Percentiles rank a stretch among this genome's conserved stretches.
phyloP scores from a whole-genome alignment of 37 sponge, comb jelly and placozoan species.

The Corticium candelabrum region DNA sequence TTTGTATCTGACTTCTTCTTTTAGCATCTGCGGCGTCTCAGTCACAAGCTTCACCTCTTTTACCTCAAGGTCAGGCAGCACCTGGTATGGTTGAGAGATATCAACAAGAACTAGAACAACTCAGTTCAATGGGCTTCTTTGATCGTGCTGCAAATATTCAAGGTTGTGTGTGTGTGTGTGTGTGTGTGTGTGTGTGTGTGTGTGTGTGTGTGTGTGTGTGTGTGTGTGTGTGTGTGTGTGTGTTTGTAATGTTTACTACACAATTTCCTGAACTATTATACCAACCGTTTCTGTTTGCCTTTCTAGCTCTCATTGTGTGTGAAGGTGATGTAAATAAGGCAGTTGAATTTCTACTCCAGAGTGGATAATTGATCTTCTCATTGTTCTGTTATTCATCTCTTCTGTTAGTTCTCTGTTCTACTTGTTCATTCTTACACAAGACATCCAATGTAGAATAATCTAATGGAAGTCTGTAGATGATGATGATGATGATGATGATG shows the following conservation, averaged over 20 bases:
- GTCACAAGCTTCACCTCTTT: too few species aligned
- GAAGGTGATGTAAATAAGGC: slow-evolving; percentile 2
- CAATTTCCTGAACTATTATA: too few species aligned
- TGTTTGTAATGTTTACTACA: too few species aligned
- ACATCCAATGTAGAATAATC: too few species aligned
- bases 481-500: too few species aligned
- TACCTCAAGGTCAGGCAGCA: background rate
- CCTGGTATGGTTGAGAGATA: background rate
- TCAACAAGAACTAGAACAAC: background rate
- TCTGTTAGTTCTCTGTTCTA: too few species aligned
- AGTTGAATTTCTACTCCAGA: background rate
- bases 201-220: slow-evolving; percentile 2
- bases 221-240: slow-evolving; percentile 19
- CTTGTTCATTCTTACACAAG: too few species aligned
- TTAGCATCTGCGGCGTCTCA: background rate
- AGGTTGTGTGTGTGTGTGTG: slow-evolving; percentile 14
- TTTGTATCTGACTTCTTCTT: background rate
- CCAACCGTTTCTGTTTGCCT: background rate
- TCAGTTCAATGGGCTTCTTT: background rate
- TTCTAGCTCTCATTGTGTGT: background rate
- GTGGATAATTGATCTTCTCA: background rate
- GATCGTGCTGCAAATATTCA: slow-evolving; percentile 10
- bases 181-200: background rate
- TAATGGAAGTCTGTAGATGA: too few species aligned
- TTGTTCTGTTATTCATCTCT: too few species aligned